Evolutionary conservation across 2,113 vertebrate genomes (phyloP).

Genomic region (Phyllopteryx taeniolatus): DNA sequence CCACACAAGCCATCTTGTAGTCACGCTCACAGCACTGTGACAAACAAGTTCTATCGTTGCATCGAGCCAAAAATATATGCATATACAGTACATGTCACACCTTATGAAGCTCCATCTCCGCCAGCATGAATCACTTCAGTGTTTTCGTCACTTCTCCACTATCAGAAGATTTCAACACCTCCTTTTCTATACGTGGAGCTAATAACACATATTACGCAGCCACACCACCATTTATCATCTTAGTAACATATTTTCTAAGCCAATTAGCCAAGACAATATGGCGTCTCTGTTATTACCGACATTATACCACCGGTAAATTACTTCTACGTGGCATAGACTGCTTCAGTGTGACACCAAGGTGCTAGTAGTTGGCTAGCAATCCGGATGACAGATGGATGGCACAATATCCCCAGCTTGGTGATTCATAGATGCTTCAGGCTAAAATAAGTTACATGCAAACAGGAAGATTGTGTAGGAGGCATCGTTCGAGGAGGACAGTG

Average conservation of each 20-base stretch:
- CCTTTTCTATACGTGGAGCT: conserved; percentile 30
- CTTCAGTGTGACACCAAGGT: conserved; percentile 27
- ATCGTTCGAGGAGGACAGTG: conserved; percentile 18
- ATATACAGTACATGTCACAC: background rate
- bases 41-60: background rate
- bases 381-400: conserved; percentile 29
- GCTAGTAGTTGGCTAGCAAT: conserved; percentile 17
- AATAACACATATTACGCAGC: conserved; percentile 38
- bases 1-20: background rate
- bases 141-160: conserved; percentile 34
- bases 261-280: conserved; percentile 57
- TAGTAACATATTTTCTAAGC: conserved; percentile 39
- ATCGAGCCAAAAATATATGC: background rate
- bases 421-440: conserved; percentile 11
- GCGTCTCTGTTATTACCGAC: conserved; percentile 50
- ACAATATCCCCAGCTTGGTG: conserved; percentile 14
- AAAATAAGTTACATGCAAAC: conserved; percentile 7
- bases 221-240: conserved; percentile 40
- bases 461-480: conserved; percentile 20
- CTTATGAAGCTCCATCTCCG: background rate
- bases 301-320: conserved; percentile 41
- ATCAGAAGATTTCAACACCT: conserved; percentile 35
- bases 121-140: conserved; percentile 27
- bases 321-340: conserved; percentile 14
- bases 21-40: background rate